Base-by-base conservation (phyloP, 2,888 invertebrate species). In the Eupeodes latifasciatus region DNA sequence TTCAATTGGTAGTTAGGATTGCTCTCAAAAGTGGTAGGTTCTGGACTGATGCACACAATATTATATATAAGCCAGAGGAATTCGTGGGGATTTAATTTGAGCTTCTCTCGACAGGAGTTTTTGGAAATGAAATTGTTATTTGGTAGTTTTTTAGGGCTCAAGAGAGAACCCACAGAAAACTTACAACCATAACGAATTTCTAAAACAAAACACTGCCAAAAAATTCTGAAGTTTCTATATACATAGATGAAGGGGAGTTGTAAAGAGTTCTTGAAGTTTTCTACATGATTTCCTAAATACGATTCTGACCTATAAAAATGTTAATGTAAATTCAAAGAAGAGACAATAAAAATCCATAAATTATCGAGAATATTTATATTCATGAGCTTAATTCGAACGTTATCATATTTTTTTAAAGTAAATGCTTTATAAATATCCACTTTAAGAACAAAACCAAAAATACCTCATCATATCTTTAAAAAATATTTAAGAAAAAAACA, bases 1-100 rank as follows among this genome's bases (percentile, higher is more conserved):
- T 88, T 81, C 76, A 80, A 88, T 81, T 80, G 84, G 72, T 72
- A 55, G 55, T 83, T 83, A 79, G 79, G 79, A 83, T 83, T 87
- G 75, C 86, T 80, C 83, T 75, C 55, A 55, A 74, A 77, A 87
- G 77, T 84, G 62, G 77, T 44, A 11, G 16, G 40, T 67, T 27
- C 51, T 62, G n/a, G 16, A 4, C 4, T 40, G n/a, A 53, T 69
- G 64, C 61, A 59, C 14, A 76, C 27, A 72, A 10, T 61, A 66
- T 61, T 36, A 53, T 11, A 53, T 11, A 62, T 76, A n/a, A 40
- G 10, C 51, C 66, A 79, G 55, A 67, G 76, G 69, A 57, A 66
- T 34, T 34, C 19, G 34, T 51, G 10, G 80, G 80, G 82, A 87
- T 80, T 83, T 77, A 62, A 84, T 88, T 88, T 88, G 64, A 57